Evolutionary conservation across 2,797 vertebrate species (phyloP).

Genomic region (Typhlichthys eigenmanni): DNA sequence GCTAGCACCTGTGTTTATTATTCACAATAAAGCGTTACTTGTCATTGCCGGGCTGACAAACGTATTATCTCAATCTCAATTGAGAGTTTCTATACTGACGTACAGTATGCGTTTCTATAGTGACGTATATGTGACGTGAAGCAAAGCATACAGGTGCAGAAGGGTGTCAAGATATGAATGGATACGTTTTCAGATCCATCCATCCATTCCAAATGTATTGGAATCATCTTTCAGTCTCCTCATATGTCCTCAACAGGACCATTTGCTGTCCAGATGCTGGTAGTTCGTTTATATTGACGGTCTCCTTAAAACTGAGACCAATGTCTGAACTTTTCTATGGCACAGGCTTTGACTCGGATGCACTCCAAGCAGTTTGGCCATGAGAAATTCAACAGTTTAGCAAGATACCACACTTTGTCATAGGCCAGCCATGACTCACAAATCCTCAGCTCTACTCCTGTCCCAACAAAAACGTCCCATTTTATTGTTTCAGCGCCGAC

Average conservation of each 20-base stretch:
- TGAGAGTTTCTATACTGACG: no score
- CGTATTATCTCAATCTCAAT: no score
- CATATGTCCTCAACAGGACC: background rate
- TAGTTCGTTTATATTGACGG: background rate
- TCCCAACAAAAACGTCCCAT: background rate
- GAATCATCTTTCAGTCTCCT: no score
- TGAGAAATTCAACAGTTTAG: slow-evolving; percentile 2
- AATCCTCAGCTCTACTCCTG: background rate
- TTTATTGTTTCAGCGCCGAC: background rate
- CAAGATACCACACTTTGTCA: background rate
- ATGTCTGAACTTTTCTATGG: slow-evolving; percentile 16
- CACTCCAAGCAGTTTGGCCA: slow-evolving; percentile 9
- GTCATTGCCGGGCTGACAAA: no score
- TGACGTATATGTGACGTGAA: no score
- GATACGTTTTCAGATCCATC: no score
- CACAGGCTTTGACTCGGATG: slow-evolving; percentile 16
- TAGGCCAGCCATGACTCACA: background rate
- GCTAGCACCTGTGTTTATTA: no score
- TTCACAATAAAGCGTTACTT: no score
- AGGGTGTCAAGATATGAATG: no score
- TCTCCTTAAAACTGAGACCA: slow-evolving; percentile 12
- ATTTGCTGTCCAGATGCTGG: slow-evolving; percentile 1
- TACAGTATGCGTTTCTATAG: no score
- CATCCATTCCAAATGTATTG: no score
- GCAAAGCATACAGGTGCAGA: no score